Evolutionary conservation across 2,797 vertebrate genomes (phyloP), one percentile per base, ranked within the genome.

Genomic region (Hafferia zeledoni): DNA sequence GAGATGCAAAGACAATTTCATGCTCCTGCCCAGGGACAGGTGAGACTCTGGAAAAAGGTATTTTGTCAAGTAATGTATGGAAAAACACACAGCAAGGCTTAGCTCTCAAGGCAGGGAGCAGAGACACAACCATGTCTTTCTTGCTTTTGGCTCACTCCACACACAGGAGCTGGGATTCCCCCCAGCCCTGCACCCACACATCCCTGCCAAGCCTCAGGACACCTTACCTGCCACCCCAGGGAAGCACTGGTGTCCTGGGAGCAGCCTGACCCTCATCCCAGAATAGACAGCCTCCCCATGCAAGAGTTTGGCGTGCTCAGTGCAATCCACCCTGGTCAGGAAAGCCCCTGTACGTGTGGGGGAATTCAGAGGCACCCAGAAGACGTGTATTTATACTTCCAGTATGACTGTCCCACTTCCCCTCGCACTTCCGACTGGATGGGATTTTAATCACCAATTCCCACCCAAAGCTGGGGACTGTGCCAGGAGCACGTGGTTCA

Each of bases 361-460:
- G 95, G 90, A 96, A 94, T 89, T 95, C 94, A 90, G 53, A 89
- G 68, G 30, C 70, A 72, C 74, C 69, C 89, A 77, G 61, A 50
- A 56, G 33, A 78, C 8, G 1, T 4, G 1, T 2, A 23, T 46
- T 93, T 67, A 3, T 8, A 83, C 83, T 94, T 78, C 91, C 80
- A 88, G 22, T 90, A 75, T 90, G 93, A 90, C 91, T 81, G 63
- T 67, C 27, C 84, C 88, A 63, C 90, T 91, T 94, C 94, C 88
- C 70, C 88, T 70, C 5, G 0, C 0, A 8, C 65, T 88, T 95
- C 93, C 57, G 3, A 94, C 65, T 17, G 65, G 74, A 95, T 23
- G 35, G 16, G 53, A 81, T 55, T 33, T 31, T 14, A 27, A 70
- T 65, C 13, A 4, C 10, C 5, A 0, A 55, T 70, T 91, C 77